Conservation (phyloP, 2,888 invertebrate genomes). For the Himalopsyche kuldschensis region DNA sequence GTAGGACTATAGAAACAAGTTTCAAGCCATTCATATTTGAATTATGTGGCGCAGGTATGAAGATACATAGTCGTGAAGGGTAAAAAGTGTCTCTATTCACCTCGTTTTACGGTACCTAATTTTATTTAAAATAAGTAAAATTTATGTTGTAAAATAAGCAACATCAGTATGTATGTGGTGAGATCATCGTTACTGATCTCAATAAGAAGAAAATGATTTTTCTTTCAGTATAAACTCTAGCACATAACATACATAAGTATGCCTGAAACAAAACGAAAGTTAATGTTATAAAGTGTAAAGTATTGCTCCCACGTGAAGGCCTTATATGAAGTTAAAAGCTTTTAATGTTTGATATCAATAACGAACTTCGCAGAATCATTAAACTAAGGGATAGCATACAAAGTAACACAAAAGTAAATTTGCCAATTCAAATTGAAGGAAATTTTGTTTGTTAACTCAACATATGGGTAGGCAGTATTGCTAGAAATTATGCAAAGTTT, state of each 20-base stretch:
- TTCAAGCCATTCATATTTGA: too few relatives aligned
- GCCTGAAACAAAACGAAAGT: background rate
- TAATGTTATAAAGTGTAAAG: background rate
- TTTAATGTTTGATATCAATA: background rate
- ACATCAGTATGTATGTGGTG: too few relatives aligned
- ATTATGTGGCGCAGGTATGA: too few relatives aligned
- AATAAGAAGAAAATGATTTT: too few relatives aligned
- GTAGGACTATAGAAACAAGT: too few relatives aligned
- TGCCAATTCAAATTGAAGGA: background rate
- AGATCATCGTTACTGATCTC: too few relatives aligned
- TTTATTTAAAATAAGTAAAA: too few relatives aligned
- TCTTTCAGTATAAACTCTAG: too few relatives aligned
- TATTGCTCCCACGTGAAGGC: background rate
- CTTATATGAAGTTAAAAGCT: background rate
- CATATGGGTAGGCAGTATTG: background rate
- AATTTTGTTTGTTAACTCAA: background rate
- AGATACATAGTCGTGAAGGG: too few relatives aligned
- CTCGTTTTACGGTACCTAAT: too few relatives aligned
- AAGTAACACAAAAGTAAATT: background rate
- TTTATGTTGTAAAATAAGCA: too few relatives aligned
- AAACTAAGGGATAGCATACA: background rate
- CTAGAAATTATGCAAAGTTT: background rate
- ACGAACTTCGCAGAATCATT: background rate
- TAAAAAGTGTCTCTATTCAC: too few relatives aligned
- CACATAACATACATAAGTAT: background rate